These are phyloP conservation scores for Cuculus canorus DNA, from an alignment of 2,797 vertebrate species.

Conservation along the genomic window DNA sequence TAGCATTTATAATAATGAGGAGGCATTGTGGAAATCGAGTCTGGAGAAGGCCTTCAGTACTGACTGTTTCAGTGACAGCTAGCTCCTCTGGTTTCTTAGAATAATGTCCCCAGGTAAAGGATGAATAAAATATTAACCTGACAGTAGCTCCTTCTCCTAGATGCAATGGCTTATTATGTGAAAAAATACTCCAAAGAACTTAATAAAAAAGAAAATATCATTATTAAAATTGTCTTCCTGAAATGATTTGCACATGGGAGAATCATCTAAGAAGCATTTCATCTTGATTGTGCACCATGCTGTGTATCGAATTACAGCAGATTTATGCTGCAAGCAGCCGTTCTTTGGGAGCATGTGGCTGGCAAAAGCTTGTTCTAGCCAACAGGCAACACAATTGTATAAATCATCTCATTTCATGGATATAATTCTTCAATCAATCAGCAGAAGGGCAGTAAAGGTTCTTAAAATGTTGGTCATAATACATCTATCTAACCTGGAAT, in stretches of 20 bases:
- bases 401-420: constrained; percentile 7
- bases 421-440: constrained; percentile 44
- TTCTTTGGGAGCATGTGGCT: constrained; percentile 30
- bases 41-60: not conserved
- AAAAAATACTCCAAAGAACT: not conserved
- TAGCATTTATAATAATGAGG: not conserved
- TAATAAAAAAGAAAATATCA: not conserved
- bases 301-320: not conserved
- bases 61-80: not conserved
- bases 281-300: not conserved
- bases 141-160: not conserved
- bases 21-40: not conserved
- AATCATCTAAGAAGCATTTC: not conserved
- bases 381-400: not conserved
- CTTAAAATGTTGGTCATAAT: not conserved
- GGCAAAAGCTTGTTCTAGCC: constrained; percentile 23
- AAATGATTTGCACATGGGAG: not conserved
- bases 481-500: not conserved
- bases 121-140: constrained; percentile 23
- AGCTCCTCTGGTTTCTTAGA: not conserved
- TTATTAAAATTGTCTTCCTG: constrained; percentile 6
- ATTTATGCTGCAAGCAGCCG: not conserved
- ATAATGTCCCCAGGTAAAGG: not conserved
- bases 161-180: not conserved
- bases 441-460: not conserved